Base-by-base conservation (phyloP, 2,888 invertebrate genomes). In the Rhabditophanes sp. region DNA sequence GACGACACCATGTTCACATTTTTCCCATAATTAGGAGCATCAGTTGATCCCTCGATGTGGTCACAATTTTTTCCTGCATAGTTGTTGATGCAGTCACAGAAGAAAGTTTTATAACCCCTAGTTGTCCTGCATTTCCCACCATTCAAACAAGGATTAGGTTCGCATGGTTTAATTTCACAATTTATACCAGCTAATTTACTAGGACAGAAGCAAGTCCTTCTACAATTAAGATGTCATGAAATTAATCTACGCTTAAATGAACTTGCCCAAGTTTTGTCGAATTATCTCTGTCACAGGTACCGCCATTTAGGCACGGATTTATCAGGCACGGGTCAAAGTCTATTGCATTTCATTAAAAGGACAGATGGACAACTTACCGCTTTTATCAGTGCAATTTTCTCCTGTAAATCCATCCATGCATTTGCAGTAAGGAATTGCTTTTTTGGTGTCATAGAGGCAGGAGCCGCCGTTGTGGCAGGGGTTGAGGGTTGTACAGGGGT, bases 121-220 rank as follows among this genome's bases (percentile, higher is more conserved):
- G 57, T 56, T 4, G 56, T 56, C 4, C 59, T 40, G 30, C 62
- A 62, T 2, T 56, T 63, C 25, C 62, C 62, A 30, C 55, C 53
- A 39, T 62, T 63, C 11, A 50, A 32, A 39, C 62, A 60, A 1
- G 59, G 60, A 35, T 53, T 50, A 2, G 44, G 41, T 18, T 54
- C 52, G 15, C 47, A 51, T 3, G 44, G 41, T 16, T 39, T 45
- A 30, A 50, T 34, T 34, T 58, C 57, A 35, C 61, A 61, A n/a
- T 36, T 42, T 15, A 39, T 41, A 3, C 61, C 61, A 8, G 53
- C 58, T 28, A 34, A 61, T 2, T 56, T 58, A 4, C 44, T 29
- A 9, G 53, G 41, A 37, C 61, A 61, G 37, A 48, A 56, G 30
- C 61, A 61, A n/a, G n/a, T n/a, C n/a, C n/a, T n/a, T n/a, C n/a